phyloP scores from a whole-genome alignment of 2,888 invertebrate species.

The Macaria notata region DNA sequence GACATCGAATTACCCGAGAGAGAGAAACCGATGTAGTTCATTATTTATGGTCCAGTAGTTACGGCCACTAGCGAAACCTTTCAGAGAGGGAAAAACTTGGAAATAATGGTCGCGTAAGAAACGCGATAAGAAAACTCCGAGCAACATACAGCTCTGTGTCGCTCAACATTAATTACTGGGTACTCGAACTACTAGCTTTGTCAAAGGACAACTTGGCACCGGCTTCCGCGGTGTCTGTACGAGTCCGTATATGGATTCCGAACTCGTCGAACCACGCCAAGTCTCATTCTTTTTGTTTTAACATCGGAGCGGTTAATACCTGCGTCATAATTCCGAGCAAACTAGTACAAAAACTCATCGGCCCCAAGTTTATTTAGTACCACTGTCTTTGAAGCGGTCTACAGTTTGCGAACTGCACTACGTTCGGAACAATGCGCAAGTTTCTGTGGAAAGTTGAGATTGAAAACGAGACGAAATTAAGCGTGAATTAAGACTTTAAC shows the following conservation, averaged over 20 bases:
- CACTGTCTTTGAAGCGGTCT: slow-evolving; percentile 49
- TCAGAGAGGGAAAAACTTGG: slow-evolving; percentile 42
- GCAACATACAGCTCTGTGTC: slow-evolving; percentile 48
- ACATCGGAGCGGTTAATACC: slow-evolving; percentile 46
- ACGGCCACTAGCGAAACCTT: slow-evolving; percentile 37
- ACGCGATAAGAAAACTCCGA: slow-evolving; percentile 54
- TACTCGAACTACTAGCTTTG: slow-evolving; percentile 54
- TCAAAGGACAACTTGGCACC: slow-evolving; percentile 58
- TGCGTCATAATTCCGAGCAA: slow-evolving; percentile 49
- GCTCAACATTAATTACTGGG: slow-evolving; percentile 67
- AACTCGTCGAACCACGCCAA: slow-evolving; percentile 32
- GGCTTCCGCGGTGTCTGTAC: slow-evolving; percentile 7
- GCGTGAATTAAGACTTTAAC: slow-evolving; percentile 56
- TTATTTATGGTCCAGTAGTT: slow-evolving; percentile 46
- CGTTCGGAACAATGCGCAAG: slow-evolving; percentile 52
- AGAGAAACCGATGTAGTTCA: slow-evolving; percentile 42
- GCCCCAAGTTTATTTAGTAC: slow-evolving; percentile 53
- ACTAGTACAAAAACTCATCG: slow-evolving; percentile 48
- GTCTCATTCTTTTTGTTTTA: slow-evolving; percentile 41
- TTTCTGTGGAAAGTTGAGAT: slow-evolving; percentile 55
- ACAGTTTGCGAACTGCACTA: slow-evolving; percentile 46
- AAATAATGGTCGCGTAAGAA: slow-evolving; percentile 53
- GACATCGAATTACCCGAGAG: slow-evolving; percentile 38
- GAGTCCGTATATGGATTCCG: slow-evolving; percentile 4
- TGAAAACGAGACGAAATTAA: slow-evolving; percentile 62